Percentiles rank a stretch among this genome's conserved stretches.
Evolutionary conservation across 2,113 vertebrate species (phyloP).

Genomic region (Chionomys nivalis): DNA sequence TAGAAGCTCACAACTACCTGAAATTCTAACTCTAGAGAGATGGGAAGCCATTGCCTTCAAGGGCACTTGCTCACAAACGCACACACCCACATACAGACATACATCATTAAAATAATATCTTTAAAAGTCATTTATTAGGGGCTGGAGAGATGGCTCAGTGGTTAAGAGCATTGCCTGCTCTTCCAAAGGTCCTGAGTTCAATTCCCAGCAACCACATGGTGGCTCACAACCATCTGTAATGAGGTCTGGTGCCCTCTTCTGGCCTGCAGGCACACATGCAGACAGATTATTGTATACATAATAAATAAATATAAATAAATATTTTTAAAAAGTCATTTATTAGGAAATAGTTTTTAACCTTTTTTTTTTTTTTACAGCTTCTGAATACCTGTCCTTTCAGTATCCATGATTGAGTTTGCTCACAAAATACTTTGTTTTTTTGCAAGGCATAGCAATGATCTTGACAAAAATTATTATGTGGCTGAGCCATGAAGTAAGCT

Average conservation of each 20-base stretch:
- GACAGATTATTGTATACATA: too few relatives aligned
- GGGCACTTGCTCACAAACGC: not conserved
- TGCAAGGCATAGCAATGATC: not conserved
- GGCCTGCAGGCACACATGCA: too few relatives aligned
- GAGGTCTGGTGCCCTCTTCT: too few relatives aligned
- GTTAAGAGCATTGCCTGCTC: too few relatives aligned
- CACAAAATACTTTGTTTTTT: not conserved
- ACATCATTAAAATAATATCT: not conserved
- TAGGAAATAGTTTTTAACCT: not conserved
- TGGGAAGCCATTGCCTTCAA: not conserved
- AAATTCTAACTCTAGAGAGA: not conserved
- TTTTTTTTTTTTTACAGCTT: not conserved
- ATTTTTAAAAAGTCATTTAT: not conserved
- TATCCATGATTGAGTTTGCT: not conserved
- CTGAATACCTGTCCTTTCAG: not conserved
- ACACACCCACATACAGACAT: not conserved
- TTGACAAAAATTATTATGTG: slow-evolving; percentile 5
- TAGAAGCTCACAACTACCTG: not conserved
- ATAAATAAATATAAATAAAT: too few relatives aligned
- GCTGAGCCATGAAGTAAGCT: not conserved
- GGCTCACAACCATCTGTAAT: too few relatives aligned
- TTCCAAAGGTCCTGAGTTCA: too few relatives aligned
- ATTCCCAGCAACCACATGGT: too few relatives aligned
- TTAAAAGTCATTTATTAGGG: too few relatives aligned
- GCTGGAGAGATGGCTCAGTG: too few relatives aligned